phyloP scores from a whole-genome alignment of 2,888 invertebrate genomes.

The Machimus rusticus region DNA sequence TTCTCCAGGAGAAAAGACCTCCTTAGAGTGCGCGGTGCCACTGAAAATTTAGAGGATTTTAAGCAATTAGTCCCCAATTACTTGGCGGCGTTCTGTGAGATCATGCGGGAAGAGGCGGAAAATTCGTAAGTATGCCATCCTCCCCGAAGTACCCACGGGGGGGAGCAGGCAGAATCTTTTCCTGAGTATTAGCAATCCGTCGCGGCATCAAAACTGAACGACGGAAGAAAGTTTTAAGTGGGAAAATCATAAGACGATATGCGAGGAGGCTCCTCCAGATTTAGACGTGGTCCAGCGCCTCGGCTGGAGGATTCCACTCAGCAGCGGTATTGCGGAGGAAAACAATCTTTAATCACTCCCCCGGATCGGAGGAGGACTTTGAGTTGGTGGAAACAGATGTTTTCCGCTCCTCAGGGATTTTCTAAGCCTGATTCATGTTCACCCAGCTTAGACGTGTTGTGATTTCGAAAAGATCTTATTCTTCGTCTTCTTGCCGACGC shows the following conservation, averaged over 20 bases:
- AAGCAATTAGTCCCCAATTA: slow-evolving; percentile 47
- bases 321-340: not conserved
- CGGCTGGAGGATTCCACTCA: not conserved
- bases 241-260: not conserved
- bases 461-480: not conserved
- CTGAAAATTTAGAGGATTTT: not conserved
- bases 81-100: not conserved
- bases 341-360: not conserved
- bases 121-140: not conserved
- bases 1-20: slow-evolving; percentile 9
- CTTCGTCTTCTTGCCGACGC: not conserved
- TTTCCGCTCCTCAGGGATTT: not conserved
- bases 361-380: not conserved
- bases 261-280: not conserved
- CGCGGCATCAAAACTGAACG: not conserved
- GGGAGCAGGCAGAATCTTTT: not conserved
- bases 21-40: slow-evolving; percentile 21
- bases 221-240: not conserved
- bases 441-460: not conserved
- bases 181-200: not conserved
- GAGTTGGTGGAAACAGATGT: not conserved
- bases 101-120: not conserved
- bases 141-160: not conserved
- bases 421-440: not conserved
- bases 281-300: not conserved